Evolutionary conservation across 2,797 vertebrate species (phyloP), one percentile per base, ranked within the genome.

Genomic region (Eupleurogrammus muticus): DNA sequence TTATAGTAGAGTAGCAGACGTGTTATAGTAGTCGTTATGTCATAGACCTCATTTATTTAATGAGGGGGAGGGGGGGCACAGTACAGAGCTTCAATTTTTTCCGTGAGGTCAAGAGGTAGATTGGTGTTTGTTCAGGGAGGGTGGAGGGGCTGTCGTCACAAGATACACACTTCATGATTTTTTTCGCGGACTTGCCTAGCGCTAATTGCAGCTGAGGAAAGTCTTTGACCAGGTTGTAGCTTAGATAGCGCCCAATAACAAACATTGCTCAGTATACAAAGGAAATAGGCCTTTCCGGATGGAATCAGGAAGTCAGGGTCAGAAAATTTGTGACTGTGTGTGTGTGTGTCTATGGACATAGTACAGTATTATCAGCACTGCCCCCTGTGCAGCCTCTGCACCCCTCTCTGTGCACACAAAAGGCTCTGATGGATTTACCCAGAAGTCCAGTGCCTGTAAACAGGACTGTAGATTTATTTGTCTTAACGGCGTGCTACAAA

Each of bases 221-320:
- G n/a, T 24, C 16, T 67, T 52, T 56, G 38, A 81, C 62, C 49
- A 75, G 65, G 28, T 50, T 75, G 60, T 8, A 20, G 34, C 24
- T n/a, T 5, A 66, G 68, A 77, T 75, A 65, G 80, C 53, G 36
- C 32, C 52, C 21, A 57, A 16, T 42, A 51, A 54, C 46, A 84
- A 71, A 75, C 64, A 50, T 69, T 58, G 50, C 79, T 60, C 57
- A 81, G 59, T 32, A 53, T 56, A 59, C 52, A 69, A 70, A 66
- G 76, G 74, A 79, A 75, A 58, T 42, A 10, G 50, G 56, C 58
- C 60, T 47, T 64, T 62, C 49, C 47, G 58, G 50, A 55, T 12
- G 54, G 17, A 75, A 70, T 56, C 46, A 79, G 76, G 57, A 84
- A 82, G 73, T 78, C 38, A 8, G 17, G 0, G 9, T 66, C 36